These are phyloP conservation scores for Halictus rubicundus DNA, from an alignment of 1,140 invertebrate genomes.

Conservation along the genomic window DNA sequence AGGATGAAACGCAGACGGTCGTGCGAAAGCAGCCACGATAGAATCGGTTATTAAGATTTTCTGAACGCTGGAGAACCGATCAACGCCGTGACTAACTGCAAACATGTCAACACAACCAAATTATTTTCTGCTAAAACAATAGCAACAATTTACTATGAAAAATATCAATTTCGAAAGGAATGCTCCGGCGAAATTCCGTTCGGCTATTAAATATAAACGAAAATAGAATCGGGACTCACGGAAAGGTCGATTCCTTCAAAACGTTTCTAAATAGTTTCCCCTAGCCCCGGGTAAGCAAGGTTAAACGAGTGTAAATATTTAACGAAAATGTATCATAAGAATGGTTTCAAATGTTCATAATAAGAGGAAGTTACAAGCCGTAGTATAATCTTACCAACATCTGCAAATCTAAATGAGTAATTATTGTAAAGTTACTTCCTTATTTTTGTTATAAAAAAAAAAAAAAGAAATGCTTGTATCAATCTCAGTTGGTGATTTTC, in stretches of 20 bases:
- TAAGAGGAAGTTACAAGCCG: background rate
- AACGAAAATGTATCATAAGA: background rate
- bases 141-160: background rate
- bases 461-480: too few relatives aligned
- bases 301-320: background rate
- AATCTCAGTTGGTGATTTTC: background rate
- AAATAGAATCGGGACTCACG: background rate
- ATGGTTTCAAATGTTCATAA: background rate
- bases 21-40: conserved; percentile 47
- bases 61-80: background rate
- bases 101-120: background rate
- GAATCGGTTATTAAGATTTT: conserved; percentile 45
- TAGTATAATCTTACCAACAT: background rate
- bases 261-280: background rate
- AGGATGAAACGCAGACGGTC: conserved; percentile 52
- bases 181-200: background rate
- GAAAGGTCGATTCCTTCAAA: background rate
- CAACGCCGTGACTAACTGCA: too few relatives aligned
- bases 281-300: background rate
- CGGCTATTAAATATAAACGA: background rate
- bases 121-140: background rate
- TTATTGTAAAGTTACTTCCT: background rate
- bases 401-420: too few relatives aligned
- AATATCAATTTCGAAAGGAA: background rate
- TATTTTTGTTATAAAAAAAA: background rate